phyloP scores from a whole-genome alignment of 2,888 invertebrate genomes.

The Loripinus fragilis region DNA sequence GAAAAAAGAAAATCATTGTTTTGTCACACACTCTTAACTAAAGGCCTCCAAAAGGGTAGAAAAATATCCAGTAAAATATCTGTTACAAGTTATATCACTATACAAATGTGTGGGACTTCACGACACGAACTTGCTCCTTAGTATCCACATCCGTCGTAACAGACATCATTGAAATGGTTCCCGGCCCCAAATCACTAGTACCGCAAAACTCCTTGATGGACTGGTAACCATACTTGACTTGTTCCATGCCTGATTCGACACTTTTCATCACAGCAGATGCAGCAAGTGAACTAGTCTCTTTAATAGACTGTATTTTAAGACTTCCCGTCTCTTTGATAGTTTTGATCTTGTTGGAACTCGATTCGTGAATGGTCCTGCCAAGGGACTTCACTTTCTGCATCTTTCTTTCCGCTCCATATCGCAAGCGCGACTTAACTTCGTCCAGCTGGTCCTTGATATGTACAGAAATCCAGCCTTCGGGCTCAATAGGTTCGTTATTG shows the following conservation, averaged over 20 bases:
- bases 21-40: too few relatives aligned
- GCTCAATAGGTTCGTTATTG: conserved; percentile 42
- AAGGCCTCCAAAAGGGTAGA: too few relatives aligned
- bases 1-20: too few relatives aligned
- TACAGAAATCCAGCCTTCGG: conserved; percentile 55
- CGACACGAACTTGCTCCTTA: conserved; percentile 66
- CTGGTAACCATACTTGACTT: conserved; percentile 79
- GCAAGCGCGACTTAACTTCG: conserved; percentile 73
- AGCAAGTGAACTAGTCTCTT: conserved; percentile 74
- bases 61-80: too few relatives aligned
- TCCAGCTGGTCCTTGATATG: conserved; percentile 76
- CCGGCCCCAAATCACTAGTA: conserved; percentile 79
- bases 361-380: conserved; percentile 66
- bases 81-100: too few relatives aligned
- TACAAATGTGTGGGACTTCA: conserved; percentile 72
- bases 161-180: conserved; percentile 80
- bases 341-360: conserved; percentile 56
- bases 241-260: conserved; percentile 77
- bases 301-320: conserved; percentile 75
- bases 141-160: conserved; percentile 79
- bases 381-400: conserved; percentile 74
- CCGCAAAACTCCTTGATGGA: conserved; percentile 82
- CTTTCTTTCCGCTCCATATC: conserved; percentile 72
- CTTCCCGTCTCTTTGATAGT: conserved; percentile 69
- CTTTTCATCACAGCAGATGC: conserved; percentile 76